Base-by-base conservation (phyloP, 1,140 invertebrate species). In the Lethrus apterus region DNA sequence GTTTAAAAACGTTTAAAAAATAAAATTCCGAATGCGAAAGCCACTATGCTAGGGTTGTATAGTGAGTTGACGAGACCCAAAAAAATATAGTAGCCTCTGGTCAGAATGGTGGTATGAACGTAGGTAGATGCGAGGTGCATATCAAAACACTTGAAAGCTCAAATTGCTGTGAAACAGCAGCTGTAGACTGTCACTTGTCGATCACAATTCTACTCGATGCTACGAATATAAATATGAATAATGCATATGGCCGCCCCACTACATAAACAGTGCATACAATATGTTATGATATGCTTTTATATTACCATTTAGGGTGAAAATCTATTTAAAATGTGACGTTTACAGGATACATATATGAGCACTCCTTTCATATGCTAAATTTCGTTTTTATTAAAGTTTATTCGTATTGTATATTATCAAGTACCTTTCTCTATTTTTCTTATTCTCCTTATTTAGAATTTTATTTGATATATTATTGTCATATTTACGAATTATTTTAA, bases 321-420 rank as follows among this genome's bases (percentile, higher is more conserved):
- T 56, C 53, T 57, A 60, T 62, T 60, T 63, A 60, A 62, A 65
- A 60, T 56, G 55, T 63, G 63, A 65, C 63, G 56, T 64, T 63
- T 63, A 58, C 53, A 55, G 56, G 58, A 63, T 61, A 61, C 52
- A 57, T 58, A 54, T 54, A 51, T 31, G 56, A 52, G 51, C 48
- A 51, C 42, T 45, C 56, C 51, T 62, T 65, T 65, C 59, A 65
- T 63, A 63, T 65, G 63, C 48, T 46, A 64, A 62, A 45, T 44
- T 55, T 35, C 35, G 41, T 53, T 53, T 60, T 58, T 26, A 26
- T 11, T 38, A n/a, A n/a, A n/a, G 23, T 5, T n/a, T 7, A 26
- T 26, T 26, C 23, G 23, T 26, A 7, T 26, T 26, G 23, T 26
- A 26, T 26, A 26, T 26, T 26, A n/a, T 26, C 5, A 5, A 26